Conservation (phyloP, 2,888 invertebrate species). For the Drosophila maculinotata region DNA sequence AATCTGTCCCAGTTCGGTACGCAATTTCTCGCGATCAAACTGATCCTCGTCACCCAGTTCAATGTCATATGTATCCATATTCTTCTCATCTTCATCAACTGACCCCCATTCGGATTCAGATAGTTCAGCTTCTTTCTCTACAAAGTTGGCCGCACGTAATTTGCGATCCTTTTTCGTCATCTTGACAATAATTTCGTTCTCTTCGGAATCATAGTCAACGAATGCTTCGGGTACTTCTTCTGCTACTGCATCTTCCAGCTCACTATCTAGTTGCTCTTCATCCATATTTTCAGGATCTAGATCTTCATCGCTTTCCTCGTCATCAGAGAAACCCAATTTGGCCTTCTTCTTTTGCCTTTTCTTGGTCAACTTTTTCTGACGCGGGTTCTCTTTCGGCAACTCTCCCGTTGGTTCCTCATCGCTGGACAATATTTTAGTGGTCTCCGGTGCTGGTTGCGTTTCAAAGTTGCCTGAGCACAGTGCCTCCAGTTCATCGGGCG, state of each 20-base stretch:
- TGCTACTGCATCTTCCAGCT: conserved; percentile 79
- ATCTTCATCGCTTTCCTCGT: conserved; percentile 75
- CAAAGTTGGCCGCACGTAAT: conserved; percentile 88
- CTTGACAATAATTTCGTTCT: conserved; percentile 89
- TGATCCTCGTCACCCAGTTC: conserved; percentile 94
- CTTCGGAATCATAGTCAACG: conserved; percentile 93
- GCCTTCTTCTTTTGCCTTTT: conserved; percentile 78
- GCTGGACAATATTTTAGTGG: conserved; percentile 86
- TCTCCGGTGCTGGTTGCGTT: conserved; percentile 48
- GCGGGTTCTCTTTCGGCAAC: conserved; percentile 39
- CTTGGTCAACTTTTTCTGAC: conserved; percentile 82
- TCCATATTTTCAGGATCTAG: conserved; percentile 59
- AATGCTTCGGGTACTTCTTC: conserved; percentile 84
- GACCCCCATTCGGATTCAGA: conserved; percentile 96
- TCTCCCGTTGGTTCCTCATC: conserved; percentile 82
- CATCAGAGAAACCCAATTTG: conserved; percentile 84
- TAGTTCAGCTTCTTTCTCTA: conserved; percentile 96
- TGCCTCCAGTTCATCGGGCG: conserved; percentile 86
- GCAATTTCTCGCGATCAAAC: conserved; percentile 91
- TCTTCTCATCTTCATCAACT: conserved; percentile 94
- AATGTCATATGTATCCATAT: conserved; percentile 91
- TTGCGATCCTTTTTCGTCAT: conserved; percentile 82
- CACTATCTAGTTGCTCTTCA: conserved; percentile 57
- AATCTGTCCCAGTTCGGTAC: conserved; percentile 92
- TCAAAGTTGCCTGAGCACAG: conserved; percentile 88